Percentiles rank a stretch among this genome's conserved stretches.
phyloP scores from a whole-genome alignment of 2,888 invertebrate species.

The Diabrotica balteata region DNA sequence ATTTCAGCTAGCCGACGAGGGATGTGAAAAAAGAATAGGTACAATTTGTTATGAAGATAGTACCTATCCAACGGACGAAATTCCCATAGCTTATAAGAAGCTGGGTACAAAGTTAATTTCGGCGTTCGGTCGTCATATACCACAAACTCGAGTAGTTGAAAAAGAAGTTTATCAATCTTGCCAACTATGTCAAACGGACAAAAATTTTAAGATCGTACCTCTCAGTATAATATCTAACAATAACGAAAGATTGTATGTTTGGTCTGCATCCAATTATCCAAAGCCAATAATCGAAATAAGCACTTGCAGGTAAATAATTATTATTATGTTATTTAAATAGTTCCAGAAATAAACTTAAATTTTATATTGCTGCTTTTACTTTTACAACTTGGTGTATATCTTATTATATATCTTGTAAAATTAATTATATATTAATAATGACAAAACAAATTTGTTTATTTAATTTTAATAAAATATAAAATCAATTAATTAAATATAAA shows the following conservation, averaged over 20 bases:
- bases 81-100: neutral
- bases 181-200: neutral
- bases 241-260: constrained; percentile 4
- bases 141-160: neutral
- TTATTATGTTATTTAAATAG: too few species aligned
- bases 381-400: too few species aligned
- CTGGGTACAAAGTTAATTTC: neutral
- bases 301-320: constrained; percentile 14
- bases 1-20: neutral
- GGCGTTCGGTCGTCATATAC: neutral
- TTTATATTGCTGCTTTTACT: too few species aligned
- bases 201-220: constrained; percentile 4
- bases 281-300: neutral
- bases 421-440: too few species aligned
- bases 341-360: too few species aligned
- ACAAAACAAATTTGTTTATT: too few species aligned
- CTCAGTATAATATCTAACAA: neutral
- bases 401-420: too few species aligned
- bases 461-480: too few species aligned
- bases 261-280: constrained; percentile 8
- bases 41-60: constrained; percentile 8
- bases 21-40: constrained; percentile 1
- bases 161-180: neutral
- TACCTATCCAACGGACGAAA: constrained; percentile 9
- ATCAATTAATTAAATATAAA: too few species aligned